Conservation (phyloP, 2,888 invertebrate genomes). For the Saturnia japonica region DNA sequence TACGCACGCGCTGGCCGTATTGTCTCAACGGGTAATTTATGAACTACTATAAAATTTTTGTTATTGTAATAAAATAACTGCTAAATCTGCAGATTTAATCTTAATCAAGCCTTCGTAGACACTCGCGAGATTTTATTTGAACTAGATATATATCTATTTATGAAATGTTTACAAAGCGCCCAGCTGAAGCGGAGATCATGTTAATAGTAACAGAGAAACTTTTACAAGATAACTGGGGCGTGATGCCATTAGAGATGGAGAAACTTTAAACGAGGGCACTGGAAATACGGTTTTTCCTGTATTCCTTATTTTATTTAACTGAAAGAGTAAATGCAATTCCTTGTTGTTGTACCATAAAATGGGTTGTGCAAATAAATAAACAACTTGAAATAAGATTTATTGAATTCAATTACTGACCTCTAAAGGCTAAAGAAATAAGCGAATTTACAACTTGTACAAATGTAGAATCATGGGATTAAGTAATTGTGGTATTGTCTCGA, state of each 20-base stretch:
- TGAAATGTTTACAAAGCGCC: not conserved
- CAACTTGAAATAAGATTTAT: too few species aligned
- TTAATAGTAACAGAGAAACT: conserved; percentile 22
- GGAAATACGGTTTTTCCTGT: not conserved
- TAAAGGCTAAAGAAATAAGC: too few species aligned
- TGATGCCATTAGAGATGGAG: conserved; percentile 29
- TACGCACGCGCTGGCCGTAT: too few species aligned
- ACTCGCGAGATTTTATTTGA: not conserved
- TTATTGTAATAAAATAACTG: too few species aligned
- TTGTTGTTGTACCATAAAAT: not conserved
- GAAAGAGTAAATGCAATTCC: not conserved
- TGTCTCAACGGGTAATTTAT: too few species aligned
- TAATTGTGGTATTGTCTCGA: too few species aligned
- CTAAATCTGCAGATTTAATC: too few species aligned
- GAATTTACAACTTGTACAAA: too few species aligned
- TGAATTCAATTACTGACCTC: too few species aligned
- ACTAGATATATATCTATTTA: not conserved
- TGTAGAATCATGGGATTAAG: too few species aligned
- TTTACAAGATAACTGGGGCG: conserved; percentile 26
- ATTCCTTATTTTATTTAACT: not conserved
- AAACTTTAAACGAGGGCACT: not conserved
- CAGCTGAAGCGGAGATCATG: conserved; percentile 4
- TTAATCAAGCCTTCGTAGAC: too few species aligned
- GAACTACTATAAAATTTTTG: too few species aligned
- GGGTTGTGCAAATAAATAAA: not conserved